Base-by-base conservation (phyloP, 92 coral and sea anemone genomes). In the Palythoa heliodiscus region DNA sequence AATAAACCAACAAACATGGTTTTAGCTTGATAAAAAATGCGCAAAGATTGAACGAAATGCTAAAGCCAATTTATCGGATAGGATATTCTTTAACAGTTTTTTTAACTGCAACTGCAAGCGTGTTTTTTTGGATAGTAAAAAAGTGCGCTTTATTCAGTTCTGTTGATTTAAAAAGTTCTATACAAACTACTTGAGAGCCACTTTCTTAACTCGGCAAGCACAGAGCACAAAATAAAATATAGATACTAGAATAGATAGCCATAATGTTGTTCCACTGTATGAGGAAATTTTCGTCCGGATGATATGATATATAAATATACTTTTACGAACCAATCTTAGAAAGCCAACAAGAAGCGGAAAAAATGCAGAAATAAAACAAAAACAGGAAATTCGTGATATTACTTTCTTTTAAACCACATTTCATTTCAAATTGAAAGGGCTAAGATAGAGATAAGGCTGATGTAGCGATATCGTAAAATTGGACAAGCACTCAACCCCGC, bases 321-420 rank as follows among this genome's bases (percentile, higher is more conserved):
- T n/a, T 80, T 64, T 64, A 52, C 22, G 60, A 80, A 48, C 52
- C 60, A 47, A 14, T 52, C 54, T 80, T 12, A 80, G 66, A 80
- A 22, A 64, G 74, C 63, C 74, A 64, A 80, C 83, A 80, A 80
- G 50, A 70, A 67, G 84, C 73, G 63, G 73, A 80, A 87, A 86
- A 60, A 75, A 75, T 55, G 73, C 17, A 86, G 48, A 90, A 83
- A 70, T 71, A 78, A 75, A 88, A 83, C 63, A 77, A 87, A 90
- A 87, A 87, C 88, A 90, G 86, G 90, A 90, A 89, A 86, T 84
- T 86, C 78, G 69, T 71, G 85, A 89, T 89, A 82, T 82, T 86
- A 82, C 85, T 75, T 89, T 89, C 85, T 68, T 87, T 70, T 73
- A 76, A 63, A 82, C 39, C 80, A 86, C 92, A 86, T 86, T 82